These are phyloP conservation scores for Steinernema khuongi DNA, from an alignment of 1,140 invertebrate species.

Conservation along the genomic window DNA sequence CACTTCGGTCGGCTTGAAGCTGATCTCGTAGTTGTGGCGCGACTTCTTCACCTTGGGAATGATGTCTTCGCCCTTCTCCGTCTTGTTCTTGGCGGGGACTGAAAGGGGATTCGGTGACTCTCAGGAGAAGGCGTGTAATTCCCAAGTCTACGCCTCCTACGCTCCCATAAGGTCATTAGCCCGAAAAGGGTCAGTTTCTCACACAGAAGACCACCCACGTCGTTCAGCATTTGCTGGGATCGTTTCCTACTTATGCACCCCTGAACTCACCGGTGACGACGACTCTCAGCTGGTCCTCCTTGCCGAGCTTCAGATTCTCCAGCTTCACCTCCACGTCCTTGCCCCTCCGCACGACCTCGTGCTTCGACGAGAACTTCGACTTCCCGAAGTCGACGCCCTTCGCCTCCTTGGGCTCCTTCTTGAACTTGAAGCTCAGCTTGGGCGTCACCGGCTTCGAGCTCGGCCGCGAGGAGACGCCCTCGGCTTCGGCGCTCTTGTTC, in stretches of 20 bases:
- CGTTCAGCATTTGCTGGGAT: too few relatives aligned
- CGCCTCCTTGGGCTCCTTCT: conserved; percentile 24
- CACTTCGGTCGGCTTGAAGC: conserved; percentile 55
- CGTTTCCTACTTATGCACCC: not conserved
- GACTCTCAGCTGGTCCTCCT: conserved; percentile 50
- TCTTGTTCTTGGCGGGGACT: not conserved
- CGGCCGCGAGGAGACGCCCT: conserved; percentile 30
- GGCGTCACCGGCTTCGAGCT: conserved; percentile 52
- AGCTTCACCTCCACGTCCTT: conserved; percentile 56
- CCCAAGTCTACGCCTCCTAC: too few relatives aligned
- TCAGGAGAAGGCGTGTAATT: too few relatives aligned
- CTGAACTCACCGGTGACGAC: conserved; percentile 48
- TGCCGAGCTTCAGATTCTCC: conserved; percentile 51
- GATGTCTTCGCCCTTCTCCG: conserved; percentile 19
- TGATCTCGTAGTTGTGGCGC: conserved; percentile 55
- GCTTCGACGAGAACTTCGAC: conserved; percentile 53
- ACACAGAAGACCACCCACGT: too few relatives aligned
- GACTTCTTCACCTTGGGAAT: conserved; percentile 52
- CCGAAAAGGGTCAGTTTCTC: too few relatives aligned
- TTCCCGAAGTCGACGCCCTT: conserved; percentile 55
- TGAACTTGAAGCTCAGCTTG: conserved; percentile 49
- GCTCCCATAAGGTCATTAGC: too few relatives aligned
- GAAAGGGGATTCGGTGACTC: too few relatives aligned
- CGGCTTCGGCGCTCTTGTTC: not conserved
- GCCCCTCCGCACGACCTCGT: conserved; percentile 46